Evolutionary conservation across 2,113 vertebrate species (phyloP).

Genomic region (Athene cunicularia): DNA sequence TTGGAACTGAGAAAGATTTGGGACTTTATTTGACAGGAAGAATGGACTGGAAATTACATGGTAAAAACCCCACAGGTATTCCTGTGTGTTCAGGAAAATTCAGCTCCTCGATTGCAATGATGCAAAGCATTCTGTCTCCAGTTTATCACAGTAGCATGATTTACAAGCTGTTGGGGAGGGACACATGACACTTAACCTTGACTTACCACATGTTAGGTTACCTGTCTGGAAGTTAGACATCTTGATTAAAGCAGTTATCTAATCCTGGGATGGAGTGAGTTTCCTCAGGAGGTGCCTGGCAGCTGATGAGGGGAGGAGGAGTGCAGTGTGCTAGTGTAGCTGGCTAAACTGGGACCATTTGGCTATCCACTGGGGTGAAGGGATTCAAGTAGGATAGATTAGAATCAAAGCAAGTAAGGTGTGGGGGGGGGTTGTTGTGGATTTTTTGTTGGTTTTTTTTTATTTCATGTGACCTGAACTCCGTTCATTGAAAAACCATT

Average conservation of each 20-base stretch:
- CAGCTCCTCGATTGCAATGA: background rate
- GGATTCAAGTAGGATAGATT: background rate
- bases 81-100: background rate
- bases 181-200: background rate
- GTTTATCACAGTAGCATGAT: background rate
- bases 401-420: background rate
- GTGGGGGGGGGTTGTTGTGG: background rate
- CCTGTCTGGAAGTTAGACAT: background rate
- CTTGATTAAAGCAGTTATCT: background rate
- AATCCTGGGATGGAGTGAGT: background rate
- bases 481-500: background rate
- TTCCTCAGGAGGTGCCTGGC: background rate
- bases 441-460: background rate
- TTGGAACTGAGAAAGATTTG: background rate
- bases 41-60: background rate
- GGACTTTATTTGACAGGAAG: background rate
- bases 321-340: background rate
- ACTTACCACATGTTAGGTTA: accelerated
- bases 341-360: background rate
- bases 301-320: background rate
- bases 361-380: no score
- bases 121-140: background rate
- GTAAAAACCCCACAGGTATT: background rate
- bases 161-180: background rate
- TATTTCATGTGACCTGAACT: background rate